Evolutionary conservation across 2,888 invertebrate species (phyloP).

Genomic region (Capitulum mitella): DNA sequence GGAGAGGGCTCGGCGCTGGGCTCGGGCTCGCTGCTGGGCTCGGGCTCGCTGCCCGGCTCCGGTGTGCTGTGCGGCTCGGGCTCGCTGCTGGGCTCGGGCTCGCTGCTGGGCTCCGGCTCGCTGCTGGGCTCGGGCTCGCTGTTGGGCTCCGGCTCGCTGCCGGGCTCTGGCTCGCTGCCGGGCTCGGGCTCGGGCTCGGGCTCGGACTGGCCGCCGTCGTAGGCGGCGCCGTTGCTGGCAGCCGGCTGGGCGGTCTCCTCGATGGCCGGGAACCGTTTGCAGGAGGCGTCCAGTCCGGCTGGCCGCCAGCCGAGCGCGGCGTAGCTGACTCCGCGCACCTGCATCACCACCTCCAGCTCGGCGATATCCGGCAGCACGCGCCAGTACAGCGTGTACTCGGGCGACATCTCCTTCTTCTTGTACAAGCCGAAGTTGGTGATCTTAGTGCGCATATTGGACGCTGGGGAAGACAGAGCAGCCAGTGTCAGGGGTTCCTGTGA

Average conservation of each 20-base stretch:
- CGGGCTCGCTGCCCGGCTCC: slow-evolving; percentile 39
- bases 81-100: slow-evolving; percentile 40
- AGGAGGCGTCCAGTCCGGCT: slow-evolving; percentile 53
- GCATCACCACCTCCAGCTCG: slow-evolving; percentile 79
- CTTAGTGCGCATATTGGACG: slow-evolving; percentile 41
- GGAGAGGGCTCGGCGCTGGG: no score
- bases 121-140: slow-evolving; percentile 40
- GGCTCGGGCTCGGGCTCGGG: slow-evolving; percentile 39
- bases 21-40: slow-evolving; percentile 36
- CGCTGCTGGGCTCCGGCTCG: slow-evolving; percentile 39
- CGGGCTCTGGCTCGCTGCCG: slow-evolving; percentile 24
- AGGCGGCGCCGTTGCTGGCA: not conserved
- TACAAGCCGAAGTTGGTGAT: slow-evolving; percentile 64
- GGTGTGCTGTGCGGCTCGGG: slow-evolving; percentile 27
- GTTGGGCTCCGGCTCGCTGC: slow-evolving; percentile 22
- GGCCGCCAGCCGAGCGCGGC: slow-evolving; percentile 91
- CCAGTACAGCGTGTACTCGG: slow-evolving; percentile 75
- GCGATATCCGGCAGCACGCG: slow-evolving; percentile 67
- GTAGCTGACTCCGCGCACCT: slow-evolving; percentile 82
- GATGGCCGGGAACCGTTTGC: slow-evolving; percentile 70
- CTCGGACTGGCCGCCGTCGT: not conserved
- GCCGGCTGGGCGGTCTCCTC: slow-evolving; percentile 37
- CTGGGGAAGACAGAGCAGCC: not conserved
- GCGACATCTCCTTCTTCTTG: slow-evolving; percentile 61
- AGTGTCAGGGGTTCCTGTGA: no score